Evolutionary conservation across 2,888 invertebrate species (phyloP).

Genomic region (Amitus sp.): DNA sequence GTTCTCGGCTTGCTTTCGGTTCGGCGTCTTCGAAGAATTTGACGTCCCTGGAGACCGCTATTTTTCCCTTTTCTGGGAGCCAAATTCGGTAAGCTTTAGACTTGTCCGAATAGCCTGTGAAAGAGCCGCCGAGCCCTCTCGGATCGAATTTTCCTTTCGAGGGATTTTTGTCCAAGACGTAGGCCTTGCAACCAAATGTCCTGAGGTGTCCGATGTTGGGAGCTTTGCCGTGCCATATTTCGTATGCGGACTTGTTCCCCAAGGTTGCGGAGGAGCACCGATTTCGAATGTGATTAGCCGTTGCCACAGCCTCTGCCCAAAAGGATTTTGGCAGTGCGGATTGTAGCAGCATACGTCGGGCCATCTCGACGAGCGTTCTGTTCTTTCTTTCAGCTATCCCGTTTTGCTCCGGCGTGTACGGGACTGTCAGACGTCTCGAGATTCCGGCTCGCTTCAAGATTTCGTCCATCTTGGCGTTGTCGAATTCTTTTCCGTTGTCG

Average conservation of each 20-base stretch:
- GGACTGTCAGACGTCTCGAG: too few relatives aligned
- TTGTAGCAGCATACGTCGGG: conserved; percentile 34
- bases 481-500: too few relatives aligned
- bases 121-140: conserved; percentile 26
- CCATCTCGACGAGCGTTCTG: conserved; percentile 20
- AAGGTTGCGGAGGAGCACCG: conserved; percentile 34
- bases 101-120: conserved; percentile 32
- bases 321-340: conserved; percentile 36
- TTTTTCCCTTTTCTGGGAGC: conserved; percentile 21
- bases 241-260: conserved; percentile 24
- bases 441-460: too few relatives aligned
- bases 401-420: too few relatives aligned
- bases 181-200: conserved; percentile 29
- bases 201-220: conserved; percentile 22
- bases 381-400: too few relatives aligned
- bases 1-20: too few relatives aligned
- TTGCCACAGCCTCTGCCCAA: conserved; percentile 44
- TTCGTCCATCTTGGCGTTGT: too few relatives aligned
- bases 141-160: conserved; percentile 32
- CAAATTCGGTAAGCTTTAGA: conserved; percentile 34
- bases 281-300: conserved; percentile 41
- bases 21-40: conserved; percentile 10
- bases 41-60: conserved; percentile 27
- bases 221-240: conserved; percentile 29
- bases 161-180: conserved; percentile 20